These are phyloP conservation scores for Odontocerum albicorne DNA, from an alignment of 2,888 invertebrate genomes.

Conservation along the genomic window DNA sequence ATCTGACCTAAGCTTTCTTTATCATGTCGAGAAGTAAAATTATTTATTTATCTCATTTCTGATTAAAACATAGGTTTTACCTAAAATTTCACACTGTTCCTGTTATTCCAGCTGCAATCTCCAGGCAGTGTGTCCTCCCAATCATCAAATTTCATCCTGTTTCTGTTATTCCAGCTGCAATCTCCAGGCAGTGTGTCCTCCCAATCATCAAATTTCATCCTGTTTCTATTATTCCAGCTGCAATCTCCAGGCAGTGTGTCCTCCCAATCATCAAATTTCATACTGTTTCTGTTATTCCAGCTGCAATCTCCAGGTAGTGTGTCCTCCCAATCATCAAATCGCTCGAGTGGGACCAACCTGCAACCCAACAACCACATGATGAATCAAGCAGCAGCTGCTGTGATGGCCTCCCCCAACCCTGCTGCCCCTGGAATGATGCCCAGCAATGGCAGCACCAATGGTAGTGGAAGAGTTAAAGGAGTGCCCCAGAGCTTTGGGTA, in stretches of 20 bases:
- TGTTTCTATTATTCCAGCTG: conserved; percentile 43
- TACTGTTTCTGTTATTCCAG: conserved; percentile 40
- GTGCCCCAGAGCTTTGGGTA: conserved; percentile 86
- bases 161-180: too few relatives aligned
- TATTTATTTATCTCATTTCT: neutral
- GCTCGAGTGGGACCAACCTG: conserved; percentile 48
- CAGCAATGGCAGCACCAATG: conserved; percentile 56
- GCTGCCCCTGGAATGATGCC: conserved; percentile 47
- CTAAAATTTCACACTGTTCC: too few relatives aligned
- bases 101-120: too few relatives aligned
- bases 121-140: conserved; percentile 40
- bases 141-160: conserved; percentile 31
- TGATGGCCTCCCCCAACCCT: conserved; percentile 39
- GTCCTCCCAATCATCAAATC: conserved; percentile 41
- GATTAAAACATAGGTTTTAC: neutral
- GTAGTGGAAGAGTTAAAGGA: conserved; percentile 67
- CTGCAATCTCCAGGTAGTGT: conserved; percentile 58
- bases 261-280: conserved; percentile 44
- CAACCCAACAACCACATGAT: conserved; percentile 45
- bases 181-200: conserved; percentile 37
- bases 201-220: conserved; percentile 46
- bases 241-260: conserved; percentile 56
- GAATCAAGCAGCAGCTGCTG: too few relatives aligned
- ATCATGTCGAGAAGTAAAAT: too few relatives aligned
- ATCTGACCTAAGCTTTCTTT: too few relatives aligned